Conservation (phyloP, 2,797 vertebrate genomes). For the Melanotaenia parkinsoni region DNA sequence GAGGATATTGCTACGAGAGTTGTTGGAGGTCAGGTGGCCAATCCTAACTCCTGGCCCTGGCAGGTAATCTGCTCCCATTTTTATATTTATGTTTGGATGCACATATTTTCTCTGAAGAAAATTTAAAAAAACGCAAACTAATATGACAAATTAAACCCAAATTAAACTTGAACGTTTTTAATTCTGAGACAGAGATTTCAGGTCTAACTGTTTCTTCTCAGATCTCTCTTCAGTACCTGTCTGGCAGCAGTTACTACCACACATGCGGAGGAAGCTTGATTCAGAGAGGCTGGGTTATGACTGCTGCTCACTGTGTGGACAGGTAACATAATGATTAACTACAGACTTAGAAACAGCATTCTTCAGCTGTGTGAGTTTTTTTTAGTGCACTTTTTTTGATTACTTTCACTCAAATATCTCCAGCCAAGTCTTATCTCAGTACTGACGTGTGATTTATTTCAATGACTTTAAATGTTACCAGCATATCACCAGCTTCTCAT, state of each 20-base stretch:
- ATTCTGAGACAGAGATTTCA: neutral
- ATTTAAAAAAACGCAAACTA: neutral
- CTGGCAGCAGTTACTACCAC: constrained; percentile 80
- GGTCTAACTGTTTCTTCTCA: constrained; percentile 45
- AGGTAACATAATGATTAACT: constrained; percentile 66
- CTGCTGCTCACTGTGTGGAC: constrained; percentile 91
- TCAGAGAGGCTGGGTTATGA: constrained; percentile 87
- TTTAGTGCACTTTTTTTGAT: neutral
- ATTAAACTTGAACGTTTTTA: neutral
- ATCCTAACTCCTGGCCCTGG: constrained; percentile 82
- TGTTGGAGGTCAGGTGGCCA: constrained; percentile 75
- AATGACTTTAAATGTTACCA: constrained; percentile 32
- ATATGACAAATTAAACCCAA: neutral
- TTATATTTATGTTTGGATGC: neutral
- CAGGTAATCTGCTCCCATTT: constrained; percentile 66
- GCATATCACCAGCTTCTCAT: constrained; percentile 8
- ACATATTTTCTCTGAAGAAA: neutral
- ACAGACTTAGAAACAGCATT: neutral
- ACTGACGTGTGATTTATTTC: constrained; percentile 31
- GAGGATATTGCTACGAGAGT: constrained; percentile 64
- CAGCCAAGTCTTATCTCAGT: neutral
- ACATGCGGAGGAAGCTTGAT: constrained; percentile 91
- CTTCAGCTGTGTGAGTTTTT: neutral
- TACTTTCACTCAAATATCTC: constrained; percentile 12
- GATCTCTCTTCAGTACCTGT: constrained; percentile 90